Conservation (phyloP, 2,797 vertebrate species). For the Vultur gryphus region DNA sequence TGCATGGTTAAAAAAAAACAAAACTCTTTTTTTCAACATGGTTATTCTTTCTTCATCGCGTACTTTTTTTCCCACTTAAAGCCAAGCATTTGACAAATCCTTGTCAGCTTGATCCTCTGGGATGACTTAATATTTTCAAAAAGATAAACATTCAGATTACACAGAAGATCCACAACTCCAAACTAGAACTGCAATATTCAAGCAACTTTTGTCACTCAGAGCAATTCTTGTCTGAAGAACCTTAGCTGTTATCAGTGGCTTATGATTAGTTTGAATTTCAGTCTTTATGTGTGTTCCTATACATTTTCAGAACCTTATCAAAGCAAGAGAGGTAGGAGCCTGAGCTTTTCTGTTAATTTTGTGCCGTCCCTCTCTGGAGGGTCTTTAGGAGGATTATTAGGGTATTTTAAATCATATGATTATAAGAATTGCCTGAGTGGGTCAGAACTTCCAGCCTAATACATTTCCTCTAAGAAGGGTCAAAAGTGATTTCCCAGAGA, state of each 20-base stretch:
- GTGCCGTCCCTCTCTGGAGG: background rate
- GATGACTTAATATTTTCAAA: background rate
- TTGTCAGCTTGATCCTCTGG: background rate
- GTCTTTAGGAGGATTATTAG: background rate
- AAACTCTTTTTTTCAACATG: background rate
- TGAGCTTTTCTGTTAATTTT: background rate
- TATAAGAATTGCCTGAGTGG: background rate
- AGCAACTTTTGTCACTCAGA: background rate
- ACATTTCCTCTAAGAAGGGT: background rate
- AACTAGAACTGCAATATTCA: slow-evolving; percentile 1
- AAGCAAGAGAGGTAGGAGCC: background rate
- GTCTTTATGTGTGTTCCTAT: background rate
- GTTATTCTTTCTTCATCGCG: background rate
- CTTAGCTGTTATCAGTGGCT: background rate
- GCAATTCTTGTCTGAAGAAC: background rate
- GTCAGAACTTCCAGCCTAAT: background rate
- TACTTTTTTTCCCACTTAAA: background rate
- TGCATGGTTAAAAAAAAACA: background rate
- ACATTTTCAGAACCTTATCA: background rate
- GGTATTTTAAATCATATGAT: background rate
- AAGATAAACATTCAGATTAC: background rate
- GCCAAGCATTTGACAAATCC: background rate
- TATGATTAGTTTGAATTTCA: background rate
- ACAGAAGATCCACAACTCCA: background rate
- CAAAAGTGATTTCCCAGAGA: background rate